Evolutionary conservation across 2,113 vertebrate genomes (phyloP).

Genomic region (Serilophus lunatus): DNA sequence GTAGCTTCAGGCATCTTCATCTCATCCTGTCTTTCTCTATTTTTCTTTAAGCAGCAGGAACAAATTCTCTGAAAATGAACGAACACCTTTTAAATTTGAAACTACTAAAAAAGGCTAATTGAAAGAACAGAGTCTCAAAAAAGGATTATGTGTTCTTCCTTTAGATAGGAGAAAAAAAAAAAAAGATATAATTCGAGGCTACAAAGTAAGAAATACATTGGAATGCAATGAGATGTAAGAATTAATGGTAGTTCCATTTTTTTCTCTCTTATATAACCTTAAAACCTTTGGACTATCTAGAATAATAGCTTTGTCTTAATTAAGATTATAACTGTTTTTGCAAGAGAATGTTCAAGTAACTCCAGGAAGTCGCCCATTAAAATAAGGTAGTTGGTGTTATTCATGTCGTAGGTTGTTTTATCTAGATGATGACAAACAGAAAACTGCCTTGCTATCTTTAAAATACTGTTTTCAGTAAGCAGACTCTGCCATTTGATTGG

Average conservation of each 20-base stretch:
- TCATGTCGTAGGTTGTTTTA: not conserved
- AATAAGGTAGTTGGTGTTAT: not conserved
- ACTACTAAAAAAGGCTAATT: conserved; percentile 48
- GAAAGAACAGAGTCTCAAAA: conserved; percentile 42
- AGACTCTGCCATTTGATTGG: not conserved
- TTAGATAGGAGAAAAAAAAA: conserved; percentile 55
- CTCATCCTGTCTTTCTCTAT: not conserved
- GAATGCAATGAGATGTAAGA: conserved; percentile 55
- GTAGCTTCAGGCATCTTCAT: not conserved
- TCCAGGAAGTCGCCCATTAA: not conserved
- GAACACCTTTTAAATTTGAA: conserved; percentile 54
- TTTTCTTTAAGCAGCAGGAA: conserved; percentile 19
- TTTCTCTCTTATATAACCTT: not conserved
- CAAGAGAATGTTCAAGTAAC: not conserved
- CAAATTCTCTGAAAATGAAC: conserved; percentile 46
- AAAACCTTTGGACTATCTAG: not conserved
- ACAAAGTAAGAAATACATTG: conserved; percentile 46
- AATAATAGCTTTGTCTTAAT: not conserved
- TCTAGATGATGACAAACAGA: not conserved
- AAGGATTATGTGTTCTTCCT: conserved; percentile 46
- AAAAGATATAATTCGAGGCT: conserved; percentile 35
- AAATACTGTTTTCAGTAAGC: not conserved
- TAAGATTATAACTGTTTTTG: not conserved
- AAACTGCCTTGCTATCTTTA: not conserved
- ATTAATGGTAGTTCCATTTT: conserved; percentile 36